Evolutionary conservation across 2,888 invertebrate species (phyloP).

Genomic region (Agriopis marginaria): DNA sequence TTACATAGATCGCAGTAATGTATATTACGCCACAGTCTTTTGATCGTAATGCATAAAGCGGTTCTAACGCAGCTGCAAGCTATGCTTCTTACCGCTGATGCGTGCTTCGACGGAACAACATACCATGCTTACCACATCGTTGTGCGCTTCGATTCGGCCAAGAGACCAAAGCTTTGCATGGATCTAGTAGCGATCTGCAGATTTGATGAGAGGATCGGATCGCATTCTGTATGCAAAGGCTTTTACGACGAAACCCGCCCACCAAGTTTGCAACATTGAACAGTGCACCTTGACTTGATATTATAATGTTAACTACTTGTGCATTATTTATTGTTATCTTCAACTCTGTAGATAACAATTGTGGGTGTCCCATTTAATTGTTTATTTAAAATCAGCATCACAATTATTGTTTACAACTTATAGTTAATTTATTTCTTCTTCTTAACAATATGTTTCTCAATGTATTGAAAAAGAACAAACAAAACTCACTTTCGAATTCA

Average conservation of each 20-base stretch:
- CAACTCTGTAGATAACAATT: conserved; percentile 7
- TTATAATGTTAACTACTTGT: conserved; percentile 16
- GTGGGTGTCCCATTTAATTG: conserved; percentile 15
- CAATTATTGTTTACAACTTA: conserved; percentile 10
- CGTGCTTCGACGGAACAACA: too few species aligned
- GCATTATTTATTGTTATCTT: conserved; percentile 15
- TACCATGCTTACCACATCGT: too few species aligned
- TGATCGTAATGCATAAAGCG: too few species aligned
- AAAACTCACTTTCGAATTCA: conserved; percentile 7
- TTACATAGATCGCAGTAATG: too few species aligned
- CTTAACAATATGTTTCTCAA: not conserved
- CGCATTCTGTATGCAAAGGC: too few species aligned
- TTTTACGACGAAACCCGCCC: conserved; percentile 7
- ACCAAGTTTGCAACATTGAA: conserved; percentile 21
- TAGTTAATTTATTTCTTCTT: not conserved
- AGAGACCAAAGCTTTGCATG: too few species aligned
- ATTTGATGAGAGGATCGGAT: too few species aligned
- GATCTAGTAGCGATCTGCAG: too few species aligned
- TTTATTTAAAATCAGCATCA: conserved; percentile 12
- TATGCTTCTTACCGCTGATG: too few species aligned
- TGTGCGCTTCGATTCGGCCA: too few species aligned
- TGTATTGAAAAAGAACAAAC: not conserved
- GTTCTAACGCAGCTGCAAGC: too few species aligned
- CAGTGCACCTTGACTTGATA: conserved; percentile 38
- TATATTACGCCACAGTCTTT: too few species aligned